Conservation (phyloP, 2,888 invertebrate species). For the Nomada goodeniana region DNA sequence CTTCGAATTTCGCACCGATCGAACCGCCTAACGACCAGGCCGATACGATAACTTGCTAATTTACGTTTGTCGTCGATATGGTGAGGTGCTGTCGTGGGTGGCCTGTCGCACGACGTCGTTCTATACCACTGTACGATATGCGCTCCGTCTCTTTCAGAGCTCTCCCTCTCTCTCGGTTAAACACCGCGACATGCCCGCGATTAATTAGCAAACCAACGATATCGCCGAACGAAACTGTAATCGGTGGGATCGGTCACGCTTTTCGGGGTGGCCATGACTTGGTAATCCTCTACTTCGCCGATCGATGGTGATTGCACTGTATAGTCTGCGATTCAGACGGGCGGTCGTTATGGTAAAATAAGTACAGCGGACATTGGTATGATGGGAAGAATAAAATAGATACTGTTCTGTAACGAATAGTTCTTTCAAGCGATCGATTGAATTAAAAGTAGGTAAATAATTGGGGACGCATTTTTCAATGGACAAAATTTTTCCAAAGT, state of each 20-base stretch:
- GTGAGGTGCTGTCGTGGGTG: constrained; percentile 78
- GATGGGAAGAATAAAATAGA: not conserved
- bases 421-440: too few species aligned
- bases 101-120: constrained; percentile 68
- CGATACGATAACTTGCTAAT: constrained; percentile 80
- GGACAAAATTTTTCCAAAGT: too few species aligned
- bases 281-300: constrained; percentile 27
- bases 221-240: constrained; percentile 70
- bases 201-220: constrained; percentile 79
- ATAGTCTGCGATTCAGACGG: not conserved
- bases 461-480: too few species aligned
- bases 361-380: not conserved
- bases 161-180: constrained; percentile 44
- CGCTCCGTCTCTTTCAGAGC: constrained; percentile 34
- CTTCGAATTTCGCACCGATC: constrained; percentile 63
- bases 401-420: too few species aligned
- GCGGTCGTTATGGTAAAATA: too few species aligned
- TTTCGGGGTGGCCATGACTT: constrained; percentile 67
- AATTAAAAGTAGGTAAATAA: too few species aligned
- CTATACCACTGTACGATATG: constrained; percentile 60
- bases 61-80: constrained; percentile 77
- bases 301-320: constrained; percentile 23
- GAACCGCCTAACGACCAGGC: constrained; percentile 62
- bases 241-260: constrained; percentile 78
- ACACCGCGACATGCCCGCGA: constrained; percentile 75